These are phyloP conservation scores for Gobius niger DNA, from an alignment of 2,113 vertebrate species.

Conservation along the genomic window DNA sequence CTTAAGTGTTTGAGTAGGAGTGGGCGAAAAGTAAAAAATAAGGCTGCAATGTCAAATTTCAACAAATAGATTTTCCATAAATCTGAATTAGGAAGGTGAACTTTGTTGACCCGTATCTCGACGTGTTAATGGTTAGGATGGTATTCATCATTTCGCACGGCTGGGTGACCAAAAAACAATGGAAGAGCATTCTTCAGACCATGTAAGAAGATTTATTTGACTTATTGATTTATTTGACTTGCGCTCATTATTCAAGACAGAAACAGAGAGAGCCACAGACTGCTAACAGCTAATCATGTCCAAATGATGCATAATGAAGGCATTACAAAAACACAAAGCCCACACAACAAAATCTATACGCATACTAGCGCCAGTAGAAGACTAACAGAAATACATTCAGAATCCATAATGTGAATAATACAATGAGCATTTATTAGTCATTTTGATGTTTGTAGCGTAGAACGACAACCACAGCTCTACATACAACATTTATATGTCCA, in stretches of 20 bases:
- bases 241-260: conserved; percentile 8
- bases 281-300: conserved; percentile 1
- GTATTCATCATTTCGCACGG: neutral
- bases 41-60: conserved; percentile 15
- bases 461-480: no score
- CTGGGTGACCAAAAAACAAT: neutral
- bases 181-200: neutral
- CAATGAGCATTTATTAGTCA: no score
- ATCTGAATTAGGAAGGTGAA: neutral
- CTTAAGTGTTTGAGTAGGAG: conserved; percentile 52
- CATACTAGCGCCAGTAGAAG: no score
- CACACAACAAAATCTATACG: neutral
- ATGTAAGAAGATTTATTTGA: conserved; percentile 7
- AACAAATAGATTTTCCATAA: neutral
- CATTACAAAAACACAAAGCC: neutral
- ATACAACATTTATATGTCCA: no score
- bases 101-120: neutral
- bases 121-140: neutral
- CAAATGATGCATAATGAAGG: neutral
- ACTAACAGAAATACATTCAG: no score
- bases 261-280: neutral
- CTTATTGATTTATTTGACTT: conserved; percentile 1
- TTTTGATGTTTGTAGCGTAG: no score
- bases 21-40: conserved; percentile 47
- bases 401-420: no score